These are phyloP conservation scores for Parauchenoglanis punctatus DNA, from an alignment of 2,797 vertebrate genomes.

Conservation along the genomic window DNA sequence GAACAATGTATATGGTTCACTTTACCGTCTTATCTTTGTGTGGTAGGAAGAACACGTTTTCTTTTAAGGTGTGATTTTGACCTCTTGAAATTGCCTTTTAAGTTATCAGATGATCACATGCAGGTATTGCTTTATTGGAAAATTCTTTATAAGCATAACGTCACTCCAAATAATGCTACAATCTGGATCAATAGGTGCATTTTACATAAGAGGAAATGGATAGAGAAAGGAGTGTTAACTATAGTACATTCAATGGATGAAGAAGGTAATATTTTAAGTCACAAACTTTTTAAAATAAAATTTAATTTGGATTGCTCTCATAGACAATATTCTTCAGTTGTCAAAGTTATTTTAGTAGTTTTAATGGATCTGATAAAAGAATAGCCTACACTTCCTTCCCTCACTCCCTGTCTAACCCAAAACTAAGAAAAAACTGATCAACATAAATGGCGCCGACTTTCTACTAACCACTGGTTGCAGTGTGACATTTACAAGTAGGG, in stretches of 20 bases:
- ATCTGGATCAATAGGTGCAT: not conserved
- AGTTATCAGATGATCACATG: not conserved
- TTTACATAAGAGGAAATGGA: not conserved
- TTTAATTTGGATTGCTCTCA: not conserved
- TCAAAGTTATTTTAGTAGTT: not conserved
- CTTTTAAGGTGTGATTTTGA: not conserved
- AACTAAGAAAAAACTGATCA: too few relatives aligned
- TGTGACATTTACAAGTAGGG: too few relatives aligned
- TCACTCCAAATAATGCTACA: not conserved
- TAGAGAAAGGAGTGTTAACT: not conserved
- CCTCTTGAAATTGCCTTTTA: not conserved
- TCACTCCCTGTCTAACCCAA: too few relatives aligned
- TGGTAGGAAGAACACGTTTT: not conserved
- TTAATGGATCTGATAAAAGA: not conserved
- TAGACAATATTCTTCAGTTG: not conserved
- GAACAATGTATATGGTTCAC: too few relatives aligned
- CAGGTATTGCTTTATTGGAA: not conserved
- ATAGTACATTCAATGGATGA: not conserved
- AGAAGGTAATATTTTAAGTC: not conserved
- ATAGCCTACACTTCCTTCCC: too few relatives aligned
- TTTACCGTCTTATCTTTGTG: not conserved
- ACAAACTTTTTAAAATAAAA: not conserved
- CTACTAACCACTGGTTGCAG: too few relatives aligned
- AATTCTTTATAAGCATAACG: not conserved
- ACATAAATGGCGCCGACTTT: too few relatives aligned